Conservation (phyloP, 2,888 invertebrate species). For the Nemurella pictetii region DNA sequence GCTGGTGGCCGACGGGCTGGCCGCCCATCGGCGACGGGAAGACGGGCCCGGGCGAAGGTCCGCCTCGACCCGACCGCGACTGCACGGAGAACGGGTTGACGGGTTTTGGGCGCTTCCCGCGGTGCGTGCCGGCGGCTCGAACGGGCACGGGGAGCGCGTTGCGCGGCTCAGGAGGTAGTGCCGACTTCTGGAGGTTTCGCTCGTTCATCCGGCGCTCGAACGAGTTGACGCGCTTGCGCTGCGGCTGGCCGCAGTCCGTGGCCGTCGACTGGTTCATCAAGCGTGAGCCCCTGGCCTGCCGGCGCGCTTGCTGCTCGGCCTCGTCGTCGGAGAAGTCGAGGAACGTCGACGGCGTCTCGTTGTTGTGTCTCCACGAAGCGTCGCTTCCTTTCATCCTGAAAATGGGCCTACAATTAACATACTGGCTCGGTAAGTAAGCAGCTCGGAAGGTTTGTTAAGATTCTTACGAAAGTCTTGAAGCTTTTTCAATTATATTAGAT, state of each 20-base stretch:
- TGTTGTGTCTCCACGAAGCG: conserved; percentile 83
- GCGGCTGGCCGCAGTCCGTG: background rate
- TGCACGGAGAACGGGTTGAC: background rate
- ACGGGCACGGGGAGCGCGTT: background rate
- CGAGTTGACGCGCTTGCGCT: conserved; percentile 23
- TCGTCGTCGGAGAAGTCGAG: conserved; percentile 90
- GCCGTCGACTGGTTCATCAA: background rate
- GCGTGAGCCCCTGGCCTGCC: background rate
- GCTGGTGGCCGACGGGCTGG: background rate
- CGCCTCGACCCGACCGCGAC: background rate
- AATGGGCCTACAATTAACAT: no score
- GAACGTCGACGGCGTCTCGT: conserved; percentile 73
- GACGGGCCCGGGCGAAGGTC: background rate
- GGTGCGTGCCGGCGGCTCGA: background rate
- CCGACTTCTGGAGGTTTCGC: conserved; percentile 23
- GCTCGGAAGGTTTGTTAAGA: no score
- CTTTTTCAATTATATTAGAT: no score
- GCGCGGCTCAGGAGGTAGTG: conserved; percentile 1
- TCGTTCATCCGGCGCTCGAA: conserved; percentile 30
- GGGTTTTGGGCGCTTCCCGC: background rate
- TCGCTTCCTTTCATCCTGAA: conserved; percentile 80
- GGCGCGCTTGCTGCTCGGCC: conserved; percentile 62
- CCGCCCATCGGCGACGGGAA: background rate
- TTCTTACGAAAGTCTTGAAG: no score
- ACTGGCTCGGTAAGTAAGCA: no score